Conservation (phyloP, 2,797 vertebrate species). For the Melanotaenia parkinsoni region DNA sequence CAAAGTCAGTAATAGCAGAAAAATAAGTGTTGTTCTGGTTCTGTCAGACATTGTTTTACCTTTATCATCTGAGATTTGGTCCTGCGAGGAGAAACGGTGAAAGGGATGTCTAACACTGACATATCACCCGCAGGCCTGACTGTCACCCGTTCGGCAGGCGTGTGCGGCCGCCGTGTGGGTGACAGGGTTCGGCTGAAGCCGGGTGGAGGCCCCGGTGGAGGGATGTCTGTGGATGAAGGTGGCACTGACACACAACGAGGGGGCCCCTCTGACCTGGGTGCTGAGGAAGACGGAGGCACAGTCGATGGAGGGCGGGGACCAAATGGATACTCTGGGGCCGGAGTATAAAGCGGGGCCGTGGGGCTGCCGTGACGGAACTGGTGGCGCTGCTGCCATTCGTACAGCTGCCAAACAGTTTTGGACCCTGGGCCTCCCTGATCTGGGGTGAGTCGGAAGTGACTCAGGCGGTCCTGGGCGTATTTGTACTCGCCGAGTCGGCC, state of each 20-base stretch:
- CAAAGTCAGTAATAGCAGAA: background rate
- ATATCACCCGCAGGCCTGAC: constrained; percentile 86
- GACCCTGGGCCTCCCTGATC: constrained; percentile 86
- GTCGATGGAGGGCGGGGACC: constrained; percentile 87
- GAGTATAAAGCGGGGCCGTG: constrained; percentile 88
- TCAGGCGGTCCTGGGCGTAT: constrained; percentile 93
- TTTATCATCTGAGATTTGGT: constrained; percentile 84
- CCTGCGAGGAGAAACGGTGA: constrained; percentile 86
- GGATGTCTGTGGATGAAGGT: constrained; percentile 89
- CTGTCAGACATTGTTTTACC: constrained; percentile 72
- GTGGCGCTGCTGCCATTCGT: constrained; percentile 97
- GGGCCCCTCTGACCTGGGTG: constrained; percentile 83
- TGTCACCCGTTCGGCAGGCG: constrained; percentile 89
- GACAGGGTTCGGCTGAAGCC: constrained; percentile 78
- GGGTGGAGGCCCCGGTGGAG: constrained; percentile 78
- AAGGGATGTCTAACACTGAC: constrained; percentile 81
- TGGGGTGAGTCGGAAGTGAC: constrained; percentile 90
- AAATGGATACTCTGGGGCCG: constrained; percentile 87
- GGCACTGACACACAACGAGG: constrained; percentile 93
- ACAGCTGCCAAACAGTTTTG: constrained; percentile 92
- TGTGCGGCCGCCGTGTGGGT: constrained; percentile 87
- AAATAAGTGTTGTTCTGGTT: background rate
- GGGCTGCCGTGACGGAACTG: constrained; percentile 95
- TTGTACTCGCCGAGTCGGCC: constrained; percentile 91
- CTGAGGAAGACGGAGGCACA: constrained; percentile 83